Evolutionary conservation across 2,888 invertebrate species (phyloP), one percentile per base, ranked within the genome.

Genomic region (Branchipolynoe longqiensis): DNA sequence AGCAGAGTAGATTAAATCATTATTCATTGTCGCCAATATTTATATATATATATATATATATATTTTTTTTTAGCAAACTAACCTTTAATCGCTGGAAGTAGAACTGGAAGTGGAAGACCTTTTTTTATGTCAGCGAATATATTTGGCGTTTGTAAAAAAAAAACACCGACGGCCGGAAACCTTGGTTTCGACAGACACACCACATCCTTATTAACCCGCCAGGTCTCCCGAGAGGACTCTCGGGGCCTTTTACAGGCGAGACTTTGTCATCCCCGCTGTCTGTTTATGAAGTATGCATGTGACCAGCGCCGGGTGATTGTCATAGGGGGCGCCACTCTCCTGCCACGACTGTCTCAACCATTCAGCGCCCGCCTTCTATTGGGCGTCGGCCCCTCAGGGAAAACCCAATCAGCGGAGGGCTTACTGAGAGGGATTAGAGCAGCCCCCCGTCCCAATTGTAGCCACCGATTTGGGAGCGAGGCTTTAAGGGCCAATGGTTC

Each of bases 321-420:
- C 78, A 78, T 78, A 48, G 78, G 33, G 28, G 41, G 31, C 41
- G 78, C 78, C 78, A 78, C 28, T 54, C 38, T 41, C 78, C 78
- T 54, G 78, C 54, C 78, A 54, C 48, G 33, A 41, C 78, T 78
- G 78, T 78, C 41, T 31, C 41, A 48, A 33, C 78, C 78, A 78
- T 48, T 78, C 41, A 78, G 54, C 48, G 28, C 31, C 54, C 31
- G 18, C 2, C 48, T 25, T 48, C 28, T 48, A 33, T 78, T 40
- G 18, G 78, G 78, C 48, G 41, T 41, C 78, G 41, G 18, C 78
- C 48, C 78, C 78, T 78, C 78, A 31, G 48, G 48, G 78, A 48
- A 78, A 78, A 78, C 78, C 78, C 78, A 78, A 78, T 78, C 78
- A 78, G 78, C n/a, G 78, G 12, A 18, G 48, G 78, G 25, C 78